These are phyloP conservation scores for Sphaerophoria taeniata DNA, from an alignment of 2,888 invertebrate genomes.

Conservation along the genomic window DNA sequence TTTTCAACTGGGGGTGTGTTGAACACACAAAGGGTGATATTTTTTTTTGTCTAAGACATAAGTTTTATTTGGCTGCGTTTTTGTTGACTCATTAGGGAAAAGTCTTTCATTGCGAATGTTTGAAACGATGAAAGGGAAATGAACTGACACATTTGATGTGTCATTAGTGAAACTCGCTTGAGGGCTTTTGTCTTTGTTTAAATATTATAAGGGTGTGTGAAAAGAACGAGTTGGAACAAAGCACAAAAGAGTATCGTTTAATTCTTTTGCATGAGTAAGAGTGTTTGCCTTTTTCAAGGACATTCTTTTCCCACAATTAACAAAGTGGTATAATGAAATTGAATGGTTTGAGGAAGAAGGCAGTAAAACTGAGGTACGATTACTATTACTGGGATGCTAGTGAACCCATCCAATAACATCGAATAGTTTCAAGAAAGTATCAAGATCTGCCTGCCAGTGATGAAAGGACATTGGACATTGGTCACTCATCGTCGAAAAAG, in stretches of 20 bases:
- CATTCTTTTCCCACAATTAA: not conserved
- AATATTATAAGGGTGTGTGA: not conserved
- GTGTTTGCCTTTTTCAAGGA: not conserved
- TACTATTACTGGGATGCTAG: too few relatives aligned
- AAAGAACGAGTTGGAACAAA: not conserved
- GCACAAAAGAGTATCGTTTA: too few relatives aligned
- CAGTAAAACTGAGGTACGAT: too few relatives aligned
- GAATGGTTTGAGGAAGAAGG: too few relatives aligned
- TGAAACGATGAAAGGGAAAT: slow-evolving; percentile 61
- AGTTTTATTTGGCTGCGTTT: slow-evolving; percentile 18
- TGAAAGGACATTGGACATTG: too few relatives aligned
- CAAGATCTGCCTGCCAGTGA: too few relatives aligned
- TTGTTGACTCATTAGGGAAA: slow-evolving; percentile 67
- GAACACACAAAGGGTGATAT: slow-evolving; percentile 5
- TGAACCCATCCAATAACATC: too few relatives aligned
- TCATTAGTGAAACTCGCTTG: slow-evolving; percentile 67
- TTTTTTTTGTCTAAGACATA: slow-evolving; percentile 28
- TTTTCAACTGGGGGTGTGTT: not conserved
- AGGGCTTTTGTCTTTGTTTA: slow-evolving; percentile 3
- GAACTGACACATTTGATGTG: slow-evolving; percentile 70
- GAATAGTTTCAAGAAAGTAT: too few relatives aligned
- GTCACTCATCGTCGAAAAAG: too few relatives aligned
- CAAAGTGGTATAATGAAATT: not conserved
- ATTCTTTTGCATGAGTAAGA: not conserved
- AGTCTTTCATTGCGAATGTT: slow-evolving; percentile 52